Percentiles rank a stretch among this genome's conserved stretches.
phyloP scores from a whole-genome alignment of 2,888 invertebrate genomes.

The Aporophyla lueneburgensis region DNA sequence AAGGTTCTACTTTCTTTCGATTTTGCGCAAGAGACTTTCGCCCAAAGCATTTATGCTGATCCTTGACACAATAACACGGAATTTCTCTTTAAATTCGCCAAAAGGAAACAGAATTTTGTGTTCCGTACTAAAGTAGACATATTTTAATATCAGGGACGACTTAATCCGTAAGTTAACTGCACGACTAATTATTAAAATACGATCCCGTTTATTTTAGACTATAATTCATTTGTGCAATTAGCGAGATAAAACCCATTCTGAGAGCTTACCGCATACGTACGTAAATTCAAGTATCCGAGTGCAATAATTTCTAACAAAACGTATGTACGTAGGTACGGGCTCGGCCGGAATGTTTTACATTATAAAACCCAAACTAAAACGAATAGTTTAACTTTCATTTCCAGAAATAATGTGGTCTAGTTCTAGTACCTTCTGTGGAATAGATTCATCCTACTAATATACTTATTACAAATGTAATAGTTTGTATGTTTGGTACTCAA shows the following conservation, averaged over 20 bases:
- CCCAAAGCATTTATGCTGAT: constrained; percentile 60
- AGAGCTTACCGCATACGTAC: constrained; percentile 60
- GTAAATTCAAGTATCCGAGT: constrained; percentile 62
- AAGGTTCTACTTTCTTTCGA: constrained; percentile 75
- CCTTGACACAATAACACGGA: constrained; percentile 55
- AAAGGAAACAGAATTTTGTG: constrained; percentile 13
- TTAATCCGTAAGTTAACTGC: constrained; percentile 47
- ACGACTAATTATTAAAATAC: constrained; percentile 67
- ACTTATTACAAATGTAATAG: too few species aligned
- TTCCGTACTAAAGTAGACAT: constrained; percentile 2
- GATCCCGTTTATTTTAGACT: constrained; percentile 58
- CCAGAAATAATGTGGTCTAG: constrained; percentile 29
- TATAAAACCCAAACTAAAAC: constrained; percentile 49
- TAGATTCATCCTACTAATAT: neutral
- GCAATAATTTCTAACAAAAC: constrained; percentile 57
- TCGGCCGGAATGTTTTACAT: constrained; percentile 54
- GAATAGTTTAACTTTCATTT: constrained; percentile 50
- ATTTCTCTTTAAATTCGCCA: constrained; percentile 57
- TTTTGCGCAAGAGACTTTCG: constrained; percentile 75
- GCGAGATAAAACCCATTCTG: constrained; percentile 66
- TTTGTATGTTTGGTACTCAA: too few species aligned
- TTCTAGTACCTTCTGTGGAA: constrained; percentile 16
- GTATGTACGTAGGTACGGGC: constrained; percentile 45
- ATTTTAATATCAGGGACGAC: constrained; percentile 28
- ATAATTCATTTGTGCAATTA: constrained; percentile 70